Base-by-base conservation (phyloP, 2,888 invertebrate species). In the Theretra japonica region DNA sequence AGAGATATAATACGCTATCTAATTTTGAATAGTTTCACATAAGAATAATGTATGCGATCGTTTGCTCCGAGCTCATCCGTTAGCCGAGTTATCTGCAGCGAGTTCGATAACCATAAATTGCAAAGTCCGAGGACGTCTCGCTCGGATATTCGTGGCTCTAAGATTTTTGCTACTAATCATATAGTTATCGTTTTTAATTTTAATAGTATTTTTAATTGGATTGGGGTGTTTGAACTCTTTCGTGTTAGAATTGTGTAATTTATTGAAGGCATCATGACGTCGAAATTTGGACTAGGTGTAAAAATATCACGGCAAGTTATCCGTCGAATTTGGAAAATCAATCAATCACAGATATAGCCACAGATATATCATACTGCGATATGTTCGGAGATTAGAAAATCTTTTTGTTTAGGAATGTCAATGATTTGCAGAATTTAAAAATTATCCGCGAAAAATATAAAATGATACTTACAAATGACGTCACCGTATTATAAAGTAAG, bases 31-130 rank as follows among this genome's bases (percentile, higher is more conserved):
- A 73, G 76, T 73, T 74, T 75, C 71, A 75, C 68, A 70, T 62
- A 76, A 80, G 80, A 76, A 76, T 79, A 77, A 80, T 79, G 75
- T 76, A 75, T 74, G 75, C 73, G 72, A 72, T 69, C 78, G 76
- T 76, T 79, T 73, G 75, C 75, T 71, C 74, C 70, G 76, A 76
- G 76, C 79, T 81, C 83, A 82, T 83, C 75, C 79, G 78, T 85
- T 84, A 75, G 77, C 74, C 70, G 79, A 75, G 80, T 76, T 85
- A 86, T 87, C 84, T 82, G 81, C 79, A 78, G 75, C 76, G 77
- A 68, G 70, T 72, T 74, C 86, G 79, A 86, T 86, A 85, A 83
- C 85, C 83, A 80, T 87, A 70, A 73, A 70, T 74, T 65, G 71
- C 70, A 70, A 70, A 73, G 41, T 69, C 69, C 30, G 70, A 65